Evolutionary conservation across 2,888 invertebrate genomes (phyloP).

Genomic region (Catotricha subobsoleta): DNA sequence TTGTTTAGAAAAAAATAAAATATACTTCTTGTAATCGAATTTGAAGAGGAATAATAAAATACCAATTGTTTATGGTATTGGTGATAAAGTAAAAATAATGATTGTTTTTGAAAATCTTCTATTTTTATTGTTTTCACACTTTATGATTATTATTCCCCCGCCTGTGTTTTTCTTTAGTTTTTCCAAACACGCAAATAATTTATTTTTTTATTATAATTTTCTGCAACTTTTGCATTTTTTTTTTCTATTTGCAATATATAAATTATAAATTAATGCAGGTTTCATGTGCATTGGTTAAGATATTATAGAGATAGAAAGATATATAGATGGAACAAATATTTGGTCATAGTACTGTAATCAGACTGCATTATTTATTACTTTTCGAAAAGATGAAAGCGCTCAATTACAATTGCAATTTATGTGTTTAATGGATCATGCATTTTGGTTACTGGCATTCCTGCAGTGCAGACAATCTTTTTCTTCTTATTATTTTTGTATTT

Average conservation of each 20-base stretch:
- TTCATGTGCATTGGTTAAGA: too few relatives aligned
- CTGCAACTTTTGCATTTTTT: too few relatives aligned
- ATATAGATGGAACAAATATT: too few relatives aligned
- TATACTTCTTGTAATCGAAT: too few relatives aligned
- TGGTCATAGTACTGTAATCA: constrained; percentile 8
- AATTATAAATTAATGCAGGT: too few relatives aligned
- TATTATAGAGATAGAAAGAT: too few relatives aligned
- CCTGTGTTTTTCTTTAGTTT: constrained; percentile 2
- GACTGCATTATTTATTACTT: constrained; percentile 5
- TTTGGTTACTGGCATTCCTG: too few relatives aligned
- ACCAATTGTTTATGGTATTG: constrained; percentile 15
- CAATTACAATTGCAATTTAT: constrained; percentile 4
- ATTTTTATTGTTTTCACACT: constrained; percentile 26
- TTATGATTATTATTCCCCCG: constrained; percentile 9
- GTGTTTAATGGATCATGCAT: constrained; percentile 5
- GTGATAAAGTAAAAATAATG: constrained; percentile 26
- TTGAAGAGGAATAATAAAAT: too few relatives aligned
- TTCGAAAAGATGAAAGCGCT: constrained; percentile 5
- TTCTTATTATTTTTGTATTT: too few relatives aligned
- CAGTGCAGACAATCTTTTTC: too few relatives aligned
- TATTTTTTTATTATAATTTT: too few relatives aligned
- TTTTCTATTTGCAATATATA: too few relatives aligned
- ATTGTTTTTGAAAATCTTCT: constrained; percentile 22
- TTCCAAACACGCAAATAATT: constrained; percentile 6
- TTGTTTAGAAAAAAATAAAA: constrained; percentile 7